Evolutionary conservation across 2,888 invertebrate species (phyloP), one percentile per base, ranked within the genome.

Genomic region (Drosophila stalkeri): DNA sequence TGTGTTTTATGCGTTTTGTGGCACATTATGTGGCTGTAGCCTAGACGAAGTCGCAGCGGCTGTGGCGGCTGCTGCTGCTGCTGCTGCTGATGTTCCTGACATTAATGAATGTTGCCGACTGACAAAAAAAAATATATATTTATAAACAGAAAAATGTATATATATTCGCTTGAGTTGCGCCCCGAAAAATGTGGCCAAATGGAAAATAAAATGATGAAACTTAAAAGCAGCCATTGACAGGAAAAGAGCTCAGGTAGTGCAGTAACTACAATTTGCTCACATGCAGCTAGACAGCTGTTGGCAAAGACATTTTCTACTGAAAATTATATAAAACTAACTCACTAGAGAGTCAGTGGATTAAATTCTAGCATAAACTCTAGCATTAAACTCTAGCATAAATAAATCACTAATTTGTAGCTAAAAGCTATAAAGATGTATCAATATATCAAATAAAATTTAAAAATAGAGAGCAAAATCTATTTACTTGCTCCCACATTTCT

Each of bases 1-100:
- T 78, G 66, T 74, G 61, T 89, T 89, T 86, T 86, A 86, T 86
- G 87, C 85, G 89, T 83, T 85, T 66, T 86, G 86, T 31, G 81
- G 84, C 89, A 89, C 87, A 86, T 84, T 72, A 89, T 85, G 86
- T 89, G 86, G 88, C 76, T 66, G 71, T 66, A 67, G 77, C 70
- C 75, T 85, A 81, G 85, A 82, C 82, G 72, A 80, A 78, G 69
- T 62, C 57, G 67, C 54, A 46, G 71, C 39, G 49, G 44, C 44
- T 33, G 56, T 43, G 37, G 54, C 37, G 12, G 23, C 54, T 23
- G 52, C 52, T 54, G 55, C 43, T 56, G 46, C 51, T 37, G 57
- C 44, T 39, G 54, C 54, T 27, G 41, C 43, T 56, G 55, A 46
- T 43, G 89, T 71, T 70, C 54, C 79, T 87, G 86, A 86, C 86